Conservation (phyloP, 2,113 vertebrate species). For the Pyrgilauda ruficollis region DNA sequence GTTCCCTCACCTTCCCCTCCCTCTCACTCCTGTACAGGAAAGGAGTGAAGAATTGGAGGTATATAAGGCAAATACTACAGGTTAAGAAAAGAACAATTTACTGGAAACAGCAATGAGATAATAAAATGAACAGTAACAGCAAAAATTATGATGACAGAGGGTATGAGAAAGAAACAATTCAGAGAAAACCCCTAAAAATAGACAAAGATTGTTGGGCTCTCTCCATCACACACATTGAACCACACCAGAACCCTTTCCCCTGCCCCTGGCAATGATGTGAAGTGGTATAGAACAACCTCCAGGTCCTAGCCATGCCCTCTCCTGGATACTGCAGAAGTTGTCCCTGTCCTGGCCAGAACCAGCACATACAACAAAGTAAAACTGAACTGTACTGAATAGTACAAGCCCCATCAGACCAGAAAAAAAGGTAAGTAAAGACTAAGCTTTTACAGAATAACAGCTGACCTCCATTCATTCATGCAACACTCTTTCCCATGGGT, state of each 20-base stretch:
- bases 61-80: background rate
- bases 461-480: background rate
- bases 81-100: background rate
- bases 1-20: background rate
- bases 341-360: background rate
- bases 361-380: background rate
- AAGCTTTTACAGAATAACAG: background rate
- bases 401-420: background rate
- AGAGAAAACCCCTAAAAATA: background rate
- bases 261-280: background rate
- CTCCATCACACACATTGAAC: background rate
- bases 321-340: background rate
- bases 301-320: background rate
- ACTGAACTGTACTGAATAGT: background rate
- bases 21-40: fast-evolving
- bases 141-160: background rate
- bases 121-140: background rate
- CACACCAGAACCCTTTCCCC: background rate
- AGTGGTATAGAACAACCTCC: background rate
- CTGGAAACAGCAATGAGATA: background rate
- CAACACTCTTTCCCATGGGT: background rate
- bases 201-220: background rate
- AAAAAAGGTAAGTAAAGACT: background rate
- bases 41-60: background rate
- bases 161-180: background rate